phyloP scores from a whole-genome alignment of 2,888 invertebrate species.

The Andrena praecox region DNA sequence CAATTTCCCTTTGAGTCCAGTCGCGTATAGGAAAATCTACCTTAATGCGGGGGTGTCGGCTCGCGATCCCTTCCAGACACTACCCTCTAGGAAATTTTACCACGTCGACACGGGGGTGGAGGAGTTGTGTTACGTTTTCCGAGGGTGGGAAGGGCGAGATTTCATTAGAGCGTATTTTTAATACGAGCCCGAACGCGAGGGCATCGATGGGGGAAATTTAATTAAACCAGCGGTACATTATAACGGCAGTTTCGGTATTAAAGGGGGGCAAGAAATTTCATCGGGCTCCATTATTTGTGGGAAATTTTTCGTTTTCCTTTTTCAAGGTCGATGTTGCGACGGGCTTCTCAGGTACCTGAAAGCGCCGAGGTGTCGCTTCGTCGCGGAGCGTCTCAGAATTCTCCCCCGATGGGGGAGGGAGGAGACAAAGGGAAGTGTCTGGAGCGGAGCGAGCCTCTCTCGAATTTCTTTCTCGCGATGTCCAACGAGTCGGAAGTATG shows the following conservation, averaged over 20 bases:
- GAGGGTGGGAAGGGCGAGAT: not conserved
- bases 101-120: not conserved
- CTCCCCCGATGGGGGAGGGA: not conserved
- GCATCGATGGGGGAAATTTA: constrained; percentile 41
- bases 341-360: not conserved
- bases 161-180: constrained; percentile 22
- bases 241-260: not conserved
- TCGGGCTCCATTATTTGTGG: constrained; percentile 1
- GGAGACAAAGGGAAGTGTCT: not conserved
- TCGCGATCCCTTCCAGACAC: too few species aligned
- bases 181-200: constrained; percentile 4
- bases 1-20: too few species aligned
- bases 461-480: not conserved
- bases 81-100: not conserved
- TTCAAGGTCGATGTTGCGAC: not conserved
- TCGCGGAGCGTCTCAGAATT: not conserved
- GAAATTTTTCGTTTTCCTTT: not conserved
- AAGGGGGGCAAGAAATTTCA: constrained; percentile 13
- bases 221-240: constrained; percentile 20
- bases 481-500: not conserved
- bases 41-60: not conserved
- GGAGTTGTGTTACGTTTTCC: not conserved
- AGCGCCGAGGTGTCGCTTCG: not conserved
- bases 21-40: too few species aligned
- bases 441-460: not conserved